A percentile compares a stretch with the other conserved stretches of the same genome.
Evolutionary conservation across 2,113 vertebrate genomes (phyloP).

Genomic region (Falcunculus frontatus): DNA sequence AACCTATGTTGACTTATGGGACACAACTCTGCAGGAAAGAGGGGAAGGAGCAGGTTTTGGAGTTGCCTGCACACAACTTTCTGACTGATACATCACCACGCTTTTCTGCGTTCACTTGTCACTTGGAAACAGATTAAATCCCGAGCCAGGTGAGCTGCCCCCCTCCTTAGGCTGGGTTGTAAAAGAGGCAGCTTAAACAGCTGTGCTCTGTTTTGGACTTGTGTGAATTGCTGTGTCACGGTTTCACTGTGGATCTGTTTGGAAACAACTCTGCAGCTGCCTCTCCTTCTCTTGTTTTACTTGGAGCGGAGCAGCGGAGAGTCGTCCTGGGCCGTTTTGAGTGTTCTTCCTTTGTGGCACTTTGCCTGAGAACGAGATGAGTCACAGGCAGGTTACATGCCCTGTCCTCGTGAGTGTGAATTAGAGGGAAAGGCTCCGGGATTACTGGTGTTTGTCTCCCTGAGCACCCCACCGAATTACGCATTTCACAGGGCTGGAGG

Average conservation of each 20-base stretch:
- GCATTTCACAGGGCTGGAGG: not conserved
- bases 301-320: not conserved
- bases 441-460: constrained; percentile 6
- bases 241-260: not conserved
- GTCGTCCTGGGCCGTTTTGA: not conserved
- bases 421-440: not conserved
- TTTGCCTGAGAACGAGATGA: not conserved
- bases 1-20: not conserved
- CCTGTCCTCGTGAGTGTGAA: not conserved
- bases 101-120: not conserved
- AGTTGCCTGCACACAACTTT: not conserved
- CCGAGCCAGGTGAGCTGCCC: not conserved
- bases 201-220: not conserved
- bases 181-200: not conserved
- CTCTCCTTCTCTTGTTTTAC: not conserved
- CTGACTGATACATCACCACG: not conserved
- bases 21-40: not conserved
- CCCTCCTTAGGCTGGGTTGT: not conserved
- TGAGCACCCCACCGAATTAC: not conserved
- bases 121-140: not conserved
- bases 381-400: constrained; percentile 17
- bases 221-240: not conserved
- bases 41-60: not conserved
- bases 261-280: constrained; percentile 1
- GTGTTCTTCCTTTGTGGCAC: constrained; percentile 41